A percentile compares a stretch with the other conserved stretches of the same genome.
These are phyloP conservation scores for Antheraea assamensis DNA, from an alignment of 2,888 invertebrate genomes.

Conservation along the genomic window DNA sequence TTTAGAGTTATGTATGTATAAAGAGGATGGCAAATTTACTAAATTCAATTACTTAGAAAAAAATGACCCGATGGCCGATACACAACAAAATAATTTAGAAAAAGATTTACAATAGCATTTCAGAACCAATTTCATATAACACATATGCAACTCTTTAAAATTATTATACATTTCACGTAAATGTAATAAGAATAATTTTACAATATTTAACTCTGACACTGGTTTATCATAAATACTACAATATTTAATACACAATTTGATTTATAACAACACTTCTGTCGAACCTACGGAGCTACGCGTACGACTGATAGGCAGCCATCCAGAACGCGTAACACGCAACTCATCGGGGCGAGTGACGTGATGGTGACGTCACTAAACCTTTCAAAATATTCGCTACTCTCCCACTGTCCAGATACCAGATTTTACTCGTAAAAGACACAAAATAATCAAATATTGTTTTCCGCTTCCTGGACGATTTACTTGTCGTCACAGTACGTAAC, in stretches of 20 bases:
- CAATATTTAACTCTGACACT: not conserved
- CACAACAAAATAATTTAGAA: not conserved
- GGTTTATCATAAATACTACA: not conserved
- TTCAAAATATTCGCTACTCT: conserved; percentile 42
- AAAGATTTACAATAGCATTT: not conserved
- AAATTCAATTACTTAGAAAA: too few relatives aligned
- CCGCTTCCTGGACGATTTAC: not conserved
- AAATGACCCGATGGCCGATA: too few relatives aligned
- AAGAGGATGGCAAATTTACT: not conserved
- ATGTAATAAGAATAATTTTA: not conserved
- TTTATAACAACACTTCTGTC: conserved; percentile 34
- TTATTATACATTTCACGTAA: not conserved
- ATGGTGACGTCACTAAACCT: conserved; percentile 55
- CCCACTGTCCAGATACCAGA: not conserved
- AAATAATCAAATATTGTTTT: not conserved
- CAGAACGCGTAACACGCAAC: conserved; percentile 50
- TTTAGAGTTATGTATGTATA: not conserved
- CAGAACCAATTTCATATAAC: not conserved
- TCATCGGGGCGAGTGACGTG: conserved; percentile 56
- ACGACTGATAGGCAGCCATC: conserved; percentile 48
- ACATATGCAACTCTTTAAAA: not conserved
- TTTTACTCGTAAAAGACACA: not conserved
- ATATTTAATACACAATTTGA: conserved; percentile 12
- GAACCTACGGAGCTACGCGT: conserved; percentile 48
- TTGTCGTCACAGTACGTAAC: not conserved